Conservation (phyloP, 2,113 vertebrate species). For the Eira barbara region DNA sequence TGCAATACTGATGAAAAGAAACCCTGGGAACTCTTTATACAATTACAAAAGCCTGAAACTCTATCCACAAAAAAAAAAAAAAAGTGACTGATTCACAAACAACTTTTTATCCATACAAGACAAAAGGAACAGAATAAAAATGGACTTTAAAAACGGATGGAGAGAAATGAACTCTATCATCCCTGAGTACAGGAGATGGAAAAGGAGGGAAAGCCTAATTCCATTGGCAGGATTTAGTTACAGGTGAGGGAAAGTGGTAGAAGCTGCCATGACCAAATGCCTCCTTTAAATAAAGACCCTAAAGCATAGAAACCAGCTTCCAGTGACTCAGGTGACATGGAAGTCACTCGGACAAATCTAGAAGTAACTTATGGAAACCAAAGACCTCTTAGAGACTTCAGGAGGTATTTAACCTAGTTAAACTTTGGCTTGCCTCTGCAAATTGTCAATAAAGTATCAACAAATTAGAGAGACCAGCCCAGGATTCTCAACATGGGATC, state of each 20-base stretch:
- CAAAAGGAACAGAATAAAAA: not conserved
- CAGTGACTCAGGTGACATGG: not conserved
- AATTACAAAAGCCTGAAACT: not conserved
- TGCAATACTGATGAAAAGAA: not conserved
- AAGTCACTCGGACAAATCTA: not conserved
- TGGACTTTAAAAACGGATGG: not conserved
- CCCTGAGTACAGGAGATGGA: not conserved
- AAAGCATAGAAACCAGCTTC: not conserved
- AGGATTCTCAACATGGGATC: not conserved
- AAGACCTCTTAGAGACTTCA: not conserved
- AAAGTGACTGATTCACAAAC: not conserved
- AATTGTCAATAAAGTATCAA: not conserved
- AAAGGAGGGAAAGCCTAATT: not conserved
- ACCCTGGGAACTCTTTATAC: not conserved
- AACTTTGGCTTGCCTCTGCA: not conserved
- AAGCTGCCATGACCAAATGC: not conserved
- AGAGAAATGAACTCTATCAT: not conserved
- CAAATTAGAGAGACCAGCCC: not conserved
- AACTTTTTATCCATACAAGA: not conserved
- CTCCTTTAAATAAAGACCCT: not conserved
- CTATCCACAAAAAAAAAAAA: not conserved
- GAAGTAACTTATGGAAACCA: not conserved
- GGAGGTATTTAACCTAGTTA: not conserved
- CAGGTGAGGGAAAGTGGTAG: not conserved
- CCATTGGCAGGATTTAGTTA: not conserved